Evolutionary conservation across 2,797 vertebrate species (phyloP).

Genomic region (Platyrinchus mystaceus): DNA sequence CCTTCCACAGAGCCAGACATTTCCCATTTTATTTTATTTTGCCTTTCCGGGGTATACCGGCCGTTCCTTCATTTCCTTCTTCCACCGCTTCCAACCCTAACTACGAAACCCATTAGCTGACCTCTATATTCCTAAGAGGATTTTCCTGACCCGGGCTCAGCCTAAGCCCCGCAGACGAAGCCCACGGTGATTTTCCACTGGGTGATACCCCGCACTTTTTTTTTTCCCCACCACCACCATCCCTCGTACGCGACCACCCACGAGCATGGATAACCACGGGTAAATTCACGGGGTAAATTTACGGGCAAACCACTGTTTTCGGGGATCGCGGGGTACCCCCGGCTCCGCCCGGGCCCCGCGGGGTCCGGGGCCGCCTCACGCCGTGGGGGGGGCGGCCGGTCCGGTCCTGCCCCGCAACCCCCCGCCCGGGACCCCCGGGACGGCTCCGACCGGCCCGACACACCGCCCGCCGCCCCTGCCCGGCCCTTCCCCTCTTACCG

Average conservation of each 20-base stretch:
- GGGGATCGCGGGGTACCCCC: fast-evolving
- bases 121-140: not conserved
- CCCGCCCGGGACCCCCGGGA: not conserved
- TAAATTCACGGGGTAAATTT: no score
- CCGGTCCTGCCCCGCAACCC: not conserved
- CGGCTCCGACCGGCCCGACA: not conserved
- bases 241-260: fast-evolving
- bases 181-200: not conserved
- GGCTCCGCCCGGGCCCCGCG: fast-evolving
- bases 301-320: fast-evolving
- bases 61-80: not conserved
- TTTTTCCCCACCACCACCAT: not conserved
- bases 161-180: not conserved
- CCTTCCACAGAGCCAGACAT: not conserved
- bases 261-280: fast-evolving
- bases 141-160: not conserved
- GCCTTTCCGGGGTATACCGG: not conserved
- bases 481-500: not conserved
- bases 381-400: no score
- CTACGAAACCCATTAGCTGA: not conserved
- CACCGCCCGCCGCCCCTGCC: not conserved
- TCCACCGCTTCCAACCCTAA: not conserved
- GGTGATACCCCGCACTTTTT: not conserved
- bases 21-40: not conserved
- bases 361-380: fast-evolving